Base-by-base conservation (phyloP, 2,113 vertebrate species). In the Monarcha castaneiventris region DNA sequence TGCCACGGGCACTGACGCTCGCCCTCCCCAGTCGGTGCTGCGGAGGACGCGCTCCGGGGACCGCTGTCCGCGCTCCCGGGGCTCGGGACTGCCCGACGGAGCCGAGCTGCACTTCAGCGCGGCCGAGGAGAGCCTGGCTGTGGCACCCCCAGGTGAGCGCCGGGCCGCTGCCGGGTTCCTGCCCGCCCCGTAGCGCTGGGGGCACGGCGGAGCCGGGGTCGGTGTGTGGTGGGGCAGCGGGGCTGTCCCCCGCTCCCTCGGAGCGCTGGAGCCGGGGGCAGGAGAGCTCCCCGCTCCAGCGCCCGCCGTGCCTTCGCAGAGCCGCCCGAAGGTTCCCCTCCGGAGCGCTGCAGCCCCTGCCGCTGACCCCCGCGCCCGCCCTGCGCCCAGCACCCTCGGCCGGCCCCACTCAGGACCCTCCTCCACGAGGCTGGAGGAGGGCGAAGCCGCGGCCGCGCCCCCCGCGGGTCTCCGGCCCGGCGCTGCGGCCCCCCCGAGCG, bases 11-110 rank as follows among this genome's bases (percentile, higher is more conserved):
- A 0, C 76, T 77, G 79, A 48, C 30, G 21, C 43, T 43, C 41
- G 4, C 25, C 27, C 2, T 21, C 55, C 59, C 11, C 79, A 99
- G 98, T 97, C 98, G 6, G 96, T 98, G 74, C 98, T 98, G 49
- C 98, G 98, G 46, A 96, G 98, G 85, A 99, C 98, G 59, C 98
- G 98, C 93, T 99, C 98, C 17, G 98, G 99, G 25, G 99, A 99
- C 46, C 98, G 99, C 7, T 98, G 98, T 54, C 94, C 97, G 26
- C 98, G 98, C 16, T 97, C 98, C 51, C 96, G 98, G 32, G 98
- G 98, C 68, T 98, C 98, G 61, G 98, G 98, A 4, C 97, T 97
- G 43, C 97, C 98, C 21, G 95, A 98, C 23, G 97, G 97, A 1
- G 96, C 97, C 1, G 98, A 98, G 88, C 89, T 97, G 44, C 97